Base-by-base conservation (phyloP, 2,797 vertebrate species). In the Salarias fasciatus region DNA sequence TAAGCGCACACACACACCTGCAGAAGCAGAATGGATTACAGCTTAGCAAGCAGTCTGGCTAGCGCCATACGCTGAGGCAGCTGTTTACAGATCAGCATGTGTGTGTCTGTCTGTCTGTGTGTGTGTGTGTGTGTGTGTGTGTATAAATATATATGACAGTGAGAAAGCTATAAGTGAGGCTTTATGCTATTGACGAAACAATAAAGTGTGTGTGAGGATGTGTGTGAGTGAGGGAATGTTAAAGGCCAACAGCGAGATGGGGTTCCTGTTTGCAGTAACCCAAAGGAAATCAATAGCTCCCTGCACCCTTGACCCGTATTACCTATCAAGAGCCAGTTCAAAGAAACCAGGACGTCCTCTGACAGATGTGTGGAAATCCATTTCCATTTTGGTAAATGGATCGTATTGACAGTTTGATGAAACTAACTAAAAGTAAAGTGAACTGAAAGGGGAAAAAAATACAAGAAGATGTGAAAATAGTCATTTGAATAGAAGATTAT, bases 121-220 rank as follows among this genome's bases (percentile, higher is more conserved):
- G 62, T 15, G 60, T 40, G 56, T 33, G 47, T 46, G n/a, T 29
- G 37, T 15, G 37, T 12, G 43, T 29, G 33, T 14, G 38, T 31
- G 53, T 35, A 53, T 10, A 30, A 3, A 12, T 49, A 64, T 68
- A 45, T 54, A 68, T 37, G 52, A 63, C 45, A 13, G 51, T 8
- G 2, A 43, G 48, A 48, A 63, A 69, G 55, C 42, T 13, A 24
- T 71, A 53, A 70, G 52, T 36, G 13, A 46, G 48, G 59, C 51
- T 82, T 59, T 30, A 49, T 50, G 55, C 7, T 69, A 87, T 83
- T 56, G 82, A 80, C 66, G 11, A 79, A 82, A 47, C 68, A 62
- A 80, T 84, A 72, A 75, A 59, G 33, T 14, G 45, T 28, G 63
- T 56, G 43, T 42, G 43, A 9, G 49, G 3, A 42, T 1, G n/a